Evolutionary conservation across 1,140 invertebrate genomes (phyloP).

Genomic region (Platyura marginata): DNA sequence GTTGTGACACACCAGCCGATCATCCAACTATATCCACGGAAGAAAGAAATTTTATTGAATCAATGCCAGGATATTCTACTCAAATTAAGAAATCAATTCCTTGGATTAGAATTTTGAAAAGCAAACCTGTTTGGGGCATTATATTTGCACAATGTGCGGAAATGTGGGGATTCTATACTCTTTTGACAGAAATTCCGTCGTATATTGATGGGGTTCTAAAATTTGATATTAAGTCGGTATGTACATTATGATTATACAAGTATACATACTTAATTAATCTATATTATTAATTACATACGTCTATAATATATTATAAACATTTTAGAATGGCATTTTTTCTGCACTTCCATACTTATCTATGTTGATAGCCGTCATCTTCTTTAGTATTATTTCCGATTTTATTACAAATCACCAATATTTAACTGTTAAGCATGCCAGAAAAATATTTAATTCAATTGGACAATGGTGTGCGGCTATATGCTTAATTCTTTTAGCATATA

Average conservation of each 20-base stretch:
- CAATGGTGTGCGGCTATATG: conserved; percentile 37
- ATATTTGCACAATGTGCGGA: conserved; percentile 71
- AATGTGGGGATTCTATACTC: conserved; percentile 89
- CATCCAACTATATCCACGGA: conserved; percentile 32
- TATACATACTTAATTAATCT: too few relatives aligned
- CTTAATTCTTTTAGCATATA: conserved; percentile 39
- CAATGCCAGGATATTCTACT: conserved; percentile 13
- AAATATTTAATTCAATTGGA: conserved; percentile 47
- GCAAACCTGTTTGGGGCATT: conserved; percentile 66
- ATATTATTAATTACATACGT: not conserved
- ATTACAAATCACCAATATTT: conserved; percentile 34
- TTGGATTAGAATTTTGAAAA: conserved; percentile 58
- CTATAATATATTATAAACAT: not conserved
- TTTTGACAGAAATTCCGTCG: conserved; percentile 79
- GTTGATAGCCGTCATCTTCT: conserved; percentile 45
- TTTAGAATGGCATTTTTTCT: conserved; percentile 46
- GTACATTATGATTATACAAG: too few relatives aligned
- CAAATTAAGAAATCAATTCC: conserved; percentile 26
- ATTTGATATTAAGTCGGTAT: conserved; percentile 43
- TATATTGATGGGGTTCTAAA: conserved; percentile 71
- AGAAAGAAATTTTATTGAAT: conserved; percentile 44
- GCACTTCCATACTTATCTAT: conserved; percentile 65
- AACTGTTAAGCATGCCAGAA: conserved; percentile 33
- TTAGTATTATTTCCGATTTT: conserved; percentile 44
- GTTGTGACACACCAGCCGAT: conserved; percentile 42